Percentiles rank a stretch among this genome's conserved stretches.
Evolutionary conservation across 2,888 invertebrate genomes (phyloP).

Genomic region (Drosophila fungiperda): DNA sequence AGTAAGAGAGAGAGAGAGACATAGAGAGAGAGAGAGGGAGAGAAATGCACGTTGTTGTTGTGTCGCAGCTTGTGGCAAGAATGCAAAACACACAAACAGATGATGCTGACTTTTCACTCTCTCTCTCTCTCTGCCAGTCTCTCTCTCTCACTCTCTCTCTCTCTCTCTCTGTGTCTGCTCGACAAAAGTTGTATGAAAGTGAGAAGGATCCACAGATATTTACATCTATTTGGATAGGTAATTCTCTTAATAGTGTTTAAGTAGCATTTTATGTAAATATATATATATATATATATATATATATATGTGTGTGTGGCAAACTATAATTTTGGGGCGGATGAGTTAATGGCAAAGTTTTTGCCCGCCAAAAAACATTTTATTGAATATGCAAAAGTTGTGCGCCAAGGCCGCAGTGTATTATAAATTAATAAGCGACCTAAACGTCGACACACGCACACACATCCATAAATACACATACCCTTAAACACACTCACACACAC

Average conservation of each 20-base stretch:
- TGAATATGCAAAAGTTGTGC: conserved; percentile 61
- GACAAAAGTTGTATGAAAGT: neutral
- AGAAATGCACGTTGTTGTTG: conserved; percentile 36
- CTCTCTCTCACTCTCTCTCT: neutral
- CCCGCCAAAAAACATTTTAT: conserved; percentile 57
- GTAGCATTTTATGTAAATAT: conserved; percentile 61
- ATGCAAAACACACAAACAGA: conserved; percentile 17
- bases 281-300: conserved; percentile 4
- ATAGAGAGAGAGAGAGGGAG: conserved; percentile 1
- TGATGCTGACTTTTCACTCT: neutral
- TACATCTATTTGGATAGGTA: neutral
- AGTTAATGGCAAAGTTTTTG: conserved; percentile 61
- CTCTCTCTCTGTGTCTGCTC: neutral
- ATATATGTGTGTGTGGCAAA: conserved; percentile 9
- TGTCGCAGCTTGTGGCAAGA: conserved; percentile 43
- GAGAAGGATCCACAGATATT: neutral
- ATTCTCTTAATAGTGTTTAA: conserved; percentile 51
- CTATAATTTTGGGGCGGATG: conserved; percentile 28
- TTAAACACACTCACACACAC: conserved; percentile 11
- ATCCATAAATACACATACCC: conserved; percentile 10
- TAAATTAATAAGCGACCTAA: conserved; percentile 78
- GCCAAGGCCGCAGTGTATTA: conserved; percentile 79
- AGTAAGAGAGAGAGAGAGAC: neutral
- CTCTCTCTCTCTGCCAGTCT: neutral
- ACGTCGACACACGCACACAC: conserved; percentile 29